Percentiles rank a stretch among this genome's conserved stretches.
Conservation (phyloP, 2,797 vertebrate species). For the Diceros bicornis region DNA sequence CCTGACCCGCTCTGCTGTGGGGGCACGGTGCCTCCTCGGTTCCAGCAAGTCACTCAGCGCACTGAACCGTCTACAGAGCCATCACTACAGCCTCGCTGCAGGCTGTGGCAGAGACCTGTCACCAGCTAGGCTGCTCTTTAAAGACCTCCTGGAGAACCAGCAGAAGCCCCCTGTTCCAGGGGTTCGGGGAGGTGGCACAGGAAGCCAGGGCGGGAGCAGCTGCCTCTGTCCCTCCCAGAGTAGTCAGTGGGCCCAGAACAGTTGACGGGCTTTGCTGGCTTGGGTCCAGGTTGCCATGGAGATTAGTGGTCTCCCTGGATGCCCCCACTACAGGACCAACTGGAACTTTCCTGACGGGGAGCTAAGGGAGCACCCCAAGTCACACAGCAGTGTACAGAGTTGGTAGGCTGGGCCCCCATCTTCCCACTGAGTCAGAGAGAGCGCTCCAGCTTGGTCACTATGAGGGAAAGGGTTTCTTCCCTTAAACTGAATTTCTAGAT, state of each 20-base stretch:
- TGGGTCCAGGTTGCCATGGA: neutral
- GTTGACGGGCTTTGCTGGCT: neutral
- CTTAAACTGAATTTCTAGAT: constrained; percentile 10
- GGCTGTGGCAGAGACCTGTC: neutral
- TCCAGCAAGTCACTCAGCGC: neutral
- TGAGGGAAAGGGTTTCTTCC: neutral
- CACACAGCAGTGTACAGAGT: neutral
- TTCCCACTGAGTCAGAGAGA: neutral
- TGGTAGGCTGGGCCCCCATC: neutral
- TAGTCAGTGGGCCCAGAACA: neutral
- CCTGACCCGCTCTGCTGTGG: accelerated
- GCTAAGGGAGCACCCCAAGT: neutral
- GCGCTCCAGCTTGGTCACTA: neutral
- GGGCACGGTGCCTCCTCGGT: neutral
- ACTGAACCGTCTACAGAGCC: neutral
- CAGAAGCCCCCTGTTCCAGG: neutral
- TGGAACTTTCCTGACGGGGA: neutral
- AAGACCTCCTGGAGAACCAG: neutral
- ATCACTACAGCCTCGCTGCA: neutral
- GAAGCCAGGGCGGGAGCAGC: neutral
- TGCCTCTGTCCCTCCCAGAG: neutral
- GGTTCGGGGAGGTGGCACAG: neutral
- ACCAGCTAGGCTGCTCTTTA: neutral
- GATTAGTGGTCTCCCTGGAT: neutral
- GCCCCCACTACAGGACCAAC: neutral